These are phyloP conservation scores for Arnoldichthys spilopterus DNA, from an alignment of 2,797 vertebrate species.

Conservation along the genomic window DNA sequence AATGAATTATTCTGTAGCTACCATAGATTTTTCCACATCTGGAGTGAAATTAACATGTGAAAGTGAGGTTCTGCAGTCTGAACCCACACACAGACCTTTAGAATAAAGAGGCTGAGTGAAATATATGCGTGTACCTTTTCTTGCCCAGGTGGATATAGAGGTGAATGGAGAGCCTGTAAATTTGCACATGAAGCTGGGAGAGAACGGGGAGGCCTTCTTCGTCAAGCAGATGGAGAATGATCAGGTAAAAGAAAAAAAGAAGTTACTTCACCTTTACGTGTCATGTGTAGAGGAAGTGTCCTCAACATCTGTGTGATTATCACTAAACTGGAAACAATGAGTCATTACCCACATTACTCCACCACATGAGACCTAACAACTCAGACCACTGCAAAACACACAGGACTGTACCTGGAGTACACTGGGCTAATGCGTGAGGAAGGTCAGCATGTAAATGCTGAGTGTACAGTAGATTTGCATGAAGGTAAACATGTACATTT, in stretches of 20 bases:
- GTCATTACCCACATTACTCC: neutral
- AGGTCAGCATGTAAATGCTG: neutral
- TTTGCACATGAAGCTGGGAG: conserved; percentile 95
- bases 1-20: too few relatives aligned
- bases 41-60: too few relatives aligned
- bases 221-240: conserved; percentile 87
- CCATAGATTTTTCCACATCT: too few relatives aligned
- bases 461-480: neutral
- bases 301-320: neutral
- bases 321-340: neutral
- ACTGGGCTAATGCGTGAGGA: too few relatives aligned
- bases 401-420: too few relatives aligned
- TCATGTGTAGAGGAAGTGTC: neutral
- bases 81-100: neutral
- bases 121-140: too few relatives aligned
- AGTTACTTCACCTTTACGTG: neutral
- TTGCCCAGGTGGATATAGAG: conserved; percentile 91
- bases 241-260: conserved; percentile 73
- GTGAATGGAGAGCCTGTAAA: conserved; percentile 95
- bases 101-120: conserved; percentile 76
- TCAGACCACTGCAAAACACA: neutral
- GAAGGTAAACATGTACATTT: too few relatives aligned
- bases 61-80: too few relatives aligned
- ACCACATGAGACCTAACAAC: neutral
- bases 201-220: conserved; percentile 97